These are phyloP conservation scores for Apoderus coryli DNA, from an alignment of 2,888 invertebrate species.

Conservation along the genomic window DNA sequence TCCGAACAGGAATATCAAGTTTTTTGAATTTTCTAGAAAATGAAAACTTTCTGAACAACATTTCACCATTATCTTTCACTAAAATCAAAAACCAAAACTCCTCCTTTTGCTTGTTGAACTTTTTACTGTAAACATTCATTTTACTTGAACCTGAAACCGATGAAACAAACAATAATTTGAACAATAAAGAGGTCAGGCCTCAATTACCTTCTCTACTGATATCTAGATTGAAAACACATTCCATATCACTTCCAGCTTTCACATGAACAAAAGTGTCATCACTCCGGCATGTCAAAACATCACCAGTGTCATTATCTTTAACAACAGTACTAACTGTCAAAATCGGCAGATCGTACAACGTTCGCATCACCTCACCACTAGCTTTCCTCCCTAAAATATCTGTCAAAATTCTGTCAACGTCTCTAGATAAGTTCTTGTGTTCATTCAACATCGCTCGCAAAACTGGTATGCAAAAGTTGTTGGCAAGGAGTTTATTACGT, in stretches of 20 bases:
- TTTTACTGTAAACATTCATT: slow-evolving; percentile 56
- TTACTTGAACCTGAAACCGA: slow-evolving; percentile 24
- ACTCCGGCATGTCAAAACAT: slow-evolving; percentile 6
- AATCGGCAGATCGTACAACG: slow-evolving; percentile 26
- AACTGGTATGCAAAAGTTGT: slow-evolving; percentile 8
- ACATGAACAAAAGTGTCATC: slow-evolving; percentile 9
- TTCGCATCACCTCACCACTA: slow-evolving; percentile 22
- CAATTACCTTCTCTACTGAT: slow-evolving; percentile 24
- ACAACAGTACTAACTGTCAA: slow-evolving; percentile 22
- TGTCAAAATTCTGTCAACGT: slow-evolving; percentile 20
- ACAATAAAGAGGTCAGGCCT: too few species aligned
- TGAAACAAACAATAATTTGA: too few species aligned
- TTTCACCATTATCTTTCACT: slow-evolving; percentile 51
- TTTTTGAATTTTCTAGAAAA: slow-evolving; percentile 30
- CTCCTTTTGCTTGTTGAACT: slow-evolving; percentile 85
- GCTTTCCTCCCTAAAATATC: slow-evolving; percentile 15
- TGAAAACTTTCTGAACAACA: slow-evolving; percentile 72
- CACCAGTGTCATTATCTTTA: slow-evolving; percentile 12
- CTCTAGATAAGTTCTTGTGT: slow-evolving; percentile 12
- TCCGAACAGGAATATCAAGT: slow-evolving; percentile 42
- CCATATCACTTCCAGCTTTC: slow-evolving; percentile 11
- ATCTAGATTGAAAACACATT: slow-evolving; percentile 25
- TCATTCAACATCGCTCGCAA: slow-evolving; percentile 7
- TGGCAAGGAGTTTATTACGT: slow-evolving; percentile 11
- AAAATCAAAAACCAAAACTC: slow-evolving; percentile 91